phyloP scores from a whole-genome alignment of 2,797 vertebrate species.

The Eospalax fontanierii region DNA sequence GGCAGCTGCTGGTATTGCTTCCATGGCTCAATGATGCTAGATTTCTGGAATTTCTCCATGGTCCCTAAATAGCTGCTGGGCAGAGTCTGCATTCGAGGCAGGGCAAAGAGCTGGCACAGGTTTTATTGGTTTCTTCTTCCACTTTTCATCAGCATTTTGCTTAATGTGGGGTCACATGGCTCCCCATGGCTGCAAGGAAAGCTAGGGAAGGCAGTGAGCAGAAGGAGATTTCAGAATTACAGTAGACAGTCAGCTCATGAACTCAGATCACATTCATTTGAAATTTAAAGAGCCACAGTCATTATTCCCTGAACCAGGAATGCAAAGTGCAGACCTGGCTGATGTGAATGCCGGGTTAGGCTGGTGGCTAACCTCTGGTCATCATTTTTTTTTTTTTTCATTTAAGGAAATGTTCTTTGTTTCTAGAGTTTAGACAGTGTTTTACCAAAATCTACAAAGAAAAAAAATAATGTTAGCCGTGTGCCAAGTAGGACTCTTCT shows the following conservation, averaged over 20 bases:
- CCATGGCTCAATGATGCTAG: neutral
- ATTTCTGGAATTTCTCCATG: neutral
- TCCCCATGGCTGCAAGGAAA: neutral
- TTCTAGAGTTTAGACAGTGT: neutral
- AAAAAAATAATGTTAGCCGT: neutral
- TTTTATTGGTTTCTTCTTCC: neutral
- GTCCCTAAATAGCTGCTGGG: neutral
- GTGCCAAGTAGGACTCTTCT: neutral
- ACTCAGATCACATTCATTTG: neutral
- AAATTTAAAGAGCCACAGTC: neutral
- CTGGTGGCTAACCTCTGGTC: no score
- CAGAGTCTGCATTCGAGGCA: neutral
- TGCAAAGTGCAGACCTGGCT: neutral
- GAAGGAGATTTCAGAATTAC: neutral
- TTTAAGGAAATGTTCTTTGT: conserved; percentile 21
- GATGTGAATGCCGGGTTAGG: neutral
- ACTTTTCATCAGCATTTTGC: neutral
- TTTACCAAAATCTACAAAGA: neutral
- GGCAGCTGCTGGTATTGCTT: neutral
- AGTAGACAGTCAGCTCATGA: neutral
- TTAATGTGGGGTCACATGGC: neutral
- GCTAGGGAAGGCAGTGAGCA: neutral
- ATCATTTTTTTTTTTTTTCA: no score
- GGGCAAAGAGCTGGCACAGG: neutral
- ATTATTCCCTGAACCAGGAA: neutral